Evolutionary conservation across 2,113 vertebrate genomes (phyloP).

Genomic region (Ptyas mucosa): DNA sequence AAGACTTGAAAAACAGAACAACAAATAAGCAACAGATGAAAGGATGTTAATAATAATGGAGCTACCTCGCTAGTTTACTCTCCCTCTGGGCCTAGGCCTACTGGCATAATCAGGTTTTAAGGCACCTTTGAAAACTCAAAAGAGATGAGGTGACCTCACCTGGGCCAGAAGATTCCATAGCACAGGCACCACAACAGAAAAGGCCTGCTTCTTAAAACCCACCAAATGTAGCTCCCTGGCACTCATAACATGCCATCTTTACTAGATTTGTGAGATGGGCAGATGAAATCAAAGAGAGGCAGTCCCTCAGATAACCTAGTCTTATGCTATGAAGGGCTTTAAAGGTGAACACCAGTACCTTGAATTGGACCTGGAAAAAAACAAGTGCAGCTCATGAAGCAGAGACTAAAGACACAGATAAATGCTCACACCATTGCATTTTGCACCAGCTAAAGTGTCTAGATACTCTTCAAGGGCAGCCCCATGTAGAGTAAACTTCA

Average conservation of each 20-base stretch:
- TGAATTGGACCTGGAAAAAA: not conserved
- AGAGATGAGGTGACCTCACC: not conserved
- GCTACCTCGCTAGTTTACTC: not conserved
- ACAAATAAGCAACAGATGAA: not conserved
- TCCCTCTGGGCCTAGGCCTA: not conserved
- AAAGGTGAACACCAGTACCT: not conserved
- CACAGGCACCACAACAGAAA: not conserved
- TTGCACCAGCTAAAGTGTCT: not conserved
- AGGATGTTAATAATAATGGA: not conserved
- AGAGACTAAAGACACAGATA: not conserved
- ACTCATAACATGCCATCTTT: not conserved
- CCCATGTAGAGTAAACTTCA: not conserved
- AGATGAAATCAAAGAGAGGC: not conserved
- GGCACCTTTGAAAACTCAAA: not conserved
- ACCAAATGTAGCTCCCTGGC: not conserved
- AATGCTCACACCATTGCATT: not conserved
- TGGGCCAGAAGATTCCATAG: not conserved
- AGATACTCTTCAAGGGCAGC: not conserved
- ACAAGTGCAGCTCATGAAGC: not conserved
- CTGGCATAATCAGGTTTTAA: not conserved
- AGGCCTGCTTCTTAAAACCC: not conserved
- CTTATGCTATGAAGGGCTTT: not conserved
- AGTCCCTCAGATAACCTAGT: not conserved
- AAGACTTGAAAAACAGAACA: not conserved
- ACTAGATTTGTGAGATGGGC: not conserved